Conservation (phyloP, 2,888 invertebrate genomes). For the Rotaria magnacalcarata region DNA sequence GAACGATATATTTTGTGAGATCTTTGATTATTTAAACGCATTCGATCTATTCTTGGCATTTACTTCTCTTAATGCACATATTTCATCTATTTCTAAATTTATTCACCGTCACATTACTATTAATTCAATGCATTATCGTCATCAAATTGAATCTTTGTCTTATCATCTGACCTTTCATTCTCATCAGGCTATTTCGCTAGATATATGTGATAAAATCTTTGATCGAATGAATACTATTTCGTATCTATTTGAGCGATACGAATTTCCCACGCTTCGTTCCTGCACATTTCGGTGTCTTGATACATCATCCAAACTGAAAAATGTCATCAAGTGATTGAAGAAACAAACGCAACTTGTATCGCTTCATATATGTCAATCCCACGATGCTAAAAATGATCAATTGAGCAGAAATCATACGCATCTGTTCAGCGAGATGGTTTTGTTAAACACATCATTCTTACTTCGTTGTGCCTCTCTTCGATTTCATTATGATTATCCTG, state of each 20-base stretch:
- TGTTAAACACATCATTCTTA: not conserved
- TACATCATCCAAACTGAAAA: not conserved
- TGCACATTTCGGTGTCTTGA: not conserved
- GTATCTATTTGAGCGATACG: not conserved
- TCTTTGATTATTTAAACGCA: constrained; percentile 14
- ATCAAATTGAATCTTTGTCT: not conserved
- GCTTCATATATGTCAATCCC: not conserved
- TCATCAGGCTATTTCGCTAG: not conserved
- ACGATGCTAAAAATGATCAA: not conserved
- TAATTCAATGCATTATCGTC: not conserved
- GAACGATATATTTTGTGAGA: not conserved
- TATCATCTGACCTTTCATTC: not conserved
- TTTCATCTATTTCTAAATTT: constrained; percentile 12
- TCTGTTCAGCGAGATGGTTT: not conserved
- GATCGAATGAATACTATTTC: not conserved
- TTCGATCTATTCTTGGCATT: not conserved
- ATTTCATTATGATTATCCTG: not conserved
- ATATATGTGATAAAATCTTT: not conserved
- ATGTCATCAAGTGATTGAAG: not conserved
- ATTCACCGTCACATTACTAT: not conserved
- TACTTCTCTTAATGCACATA: constrained; percentile 4
- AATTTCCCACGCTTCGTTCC: not conserved
- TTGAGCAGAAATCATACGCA: not conserved
- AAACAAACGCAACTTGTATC: not conserved
- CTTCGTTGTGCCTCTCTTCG: not conserved